These are phyloP conservation scores for Lagopus muta DNA, from an alignment of 2,113 vertebrate species.

Conservation along the genomic window DNA sequence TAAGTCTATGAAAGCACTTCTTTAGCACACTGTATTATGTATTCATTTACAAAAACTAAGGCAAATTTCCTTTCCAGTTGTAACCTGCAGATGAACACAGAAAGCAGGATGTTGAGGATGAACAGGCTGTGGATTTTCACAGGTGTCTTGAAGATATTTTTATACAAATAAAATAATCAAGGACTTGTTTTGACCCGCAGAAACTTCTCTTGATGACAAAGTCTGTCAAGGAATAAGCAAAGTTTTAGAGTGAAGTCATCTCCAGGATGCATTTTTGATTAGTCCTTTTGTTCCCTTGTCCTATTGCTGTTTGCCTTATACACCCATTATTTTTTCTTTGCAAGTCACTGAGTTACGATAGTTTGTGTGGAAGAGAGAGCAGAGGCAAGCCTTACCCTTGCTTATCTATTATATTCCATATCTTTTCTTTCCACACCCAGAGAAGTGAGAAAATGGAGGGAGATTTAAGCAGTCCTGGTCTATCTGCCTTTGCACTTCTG, in stretches of 20 bases:
- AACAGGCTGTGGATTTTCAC: neutral
- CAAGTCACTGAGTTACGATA: neutral
- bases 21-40: neutral
- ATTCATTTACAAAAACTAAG: neutral
- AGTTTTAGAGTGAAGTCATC: neutral
- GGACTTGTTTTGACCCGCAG: neutral
- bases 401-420: neutral
- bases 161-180: neutral
- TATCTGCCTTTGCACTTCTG: neutral
- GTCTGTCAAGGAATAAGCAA: neutral
- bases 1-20: neutral
- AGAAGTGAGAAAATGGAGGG: neutral
- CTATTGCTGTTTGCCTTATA: neutral
- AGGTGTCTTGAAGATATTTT: neutral
- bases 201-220: neutral
- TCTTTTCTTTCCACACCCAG: neutral
- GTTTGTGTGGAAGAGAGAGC: neutral
- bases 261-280: neutral
- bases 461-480: neutral
- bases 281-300: neutral
- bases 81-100: neutral
- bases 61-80: neutral
- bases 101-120: neutral
- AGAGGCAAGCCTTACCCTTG: neutral
- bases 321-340: neutral